phyloP scores from a whole-genome alignment of 2,797 vertebrate genomes.

The Hippocampus kuda region DNA sequence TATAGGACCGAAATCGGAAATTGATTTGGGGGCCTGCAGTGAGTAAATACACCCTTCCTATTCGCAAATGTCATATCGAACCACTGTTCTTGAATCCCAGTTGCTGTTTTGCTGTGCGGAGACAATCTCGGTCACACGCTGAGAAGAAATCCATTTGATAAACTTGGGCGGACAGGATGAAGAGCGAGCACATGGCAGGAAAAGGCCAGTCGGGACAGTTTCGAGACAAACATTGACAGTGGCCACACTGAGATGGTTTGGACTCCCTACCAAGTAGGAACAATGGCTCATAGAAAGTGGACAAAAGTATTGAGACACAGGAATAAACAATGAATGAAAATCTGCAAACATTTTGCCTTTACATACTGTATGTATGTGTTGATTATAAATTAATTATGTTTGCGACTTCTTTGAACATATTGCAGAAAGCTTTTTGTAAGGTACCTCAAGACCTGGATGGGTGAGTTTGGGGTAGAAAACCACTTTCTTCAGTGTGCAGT shows the following conservation, averaged over 20 bases:
- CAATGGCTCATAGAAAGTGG: neutral
- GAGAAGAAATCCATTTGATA: neutral
- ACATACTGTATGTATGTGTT: too few relatives aligned
- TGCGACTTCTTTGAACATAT: too few relatives aligned
- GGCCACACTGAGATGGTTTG: neutral
- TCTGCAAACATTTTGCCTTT: too few relatives aligned
- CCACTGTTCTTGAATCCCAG: neutral
- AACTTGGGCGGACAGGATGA: neutral
- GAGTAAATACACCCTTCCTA: conserved; percentile 1
- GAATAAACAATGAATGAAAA: neutral
- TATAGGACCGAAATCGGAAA: neutral
- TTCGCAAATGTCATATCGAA: conserved; percentile 22
- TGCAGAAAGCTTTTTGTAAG: too few relatives aligned
- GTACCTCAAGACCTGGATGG: too few relatives aligned
- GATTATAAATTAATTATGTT: too few relatives aligned
- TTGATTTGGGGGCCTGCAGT: neutral
- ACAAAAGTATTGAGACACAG: neutral
- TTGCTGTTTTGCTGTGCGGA: conserved; percentile 17
- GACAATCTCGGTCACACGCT: conserved; percentile 8
- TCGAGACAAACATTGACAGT: neutral
- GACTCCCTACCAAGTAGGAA: neutral
- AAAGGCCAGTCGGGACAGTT: neutral
- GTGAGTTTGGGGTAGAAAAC: too few relatives aligned
- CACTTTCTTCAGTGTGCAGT: neutral
- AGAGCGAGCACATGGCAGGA: neutral